Evolutionary conservation across 2,888 invertebrate genomes (phyloP), one percentile per base, ranked within the genome.

Genomic region (Drosophila robusta): DNA sequence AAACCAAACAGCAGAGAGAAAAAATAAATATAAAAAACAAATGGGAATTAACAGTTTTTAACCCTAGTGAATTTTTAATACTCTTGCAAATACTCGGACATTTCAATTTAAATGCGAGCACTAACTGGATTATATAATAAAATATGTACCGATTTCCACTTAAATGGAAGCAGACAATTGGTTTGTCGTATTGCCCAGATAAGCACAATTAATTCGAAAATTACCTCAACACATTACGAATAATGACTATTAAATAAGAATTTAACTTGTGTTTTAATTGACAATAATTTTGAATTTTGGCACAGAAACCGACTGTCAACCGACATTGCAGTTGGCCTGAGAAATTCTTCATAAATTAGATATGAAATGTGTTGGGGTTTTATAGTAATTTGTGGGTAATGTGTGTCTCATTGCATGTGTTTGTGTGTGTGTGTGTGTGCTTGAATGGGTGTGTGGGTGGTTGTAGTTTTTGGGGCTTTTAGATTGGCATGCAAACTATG

Each of bases 261-360:
- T 66, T 62, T 50, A 32, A 42, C 36, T 41, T 42, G 62, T 44
- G 39, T 60, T 41, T 78, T 73, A 75, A 83, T 75, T 66, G 62
- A 73, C 57, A 60, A 67, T 60, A 62, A 70, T 80, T 74, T 70
- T 39, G 34, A 34, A 67, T 67, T 71, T 51, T 88, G 70, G 78
- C 87, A 83, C 63, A 55, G 61, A 75, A 88, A 57, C 56, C 67
- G 47, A 84, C 61, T 84, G 78, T 64, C 81, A 89, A 80, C 65
- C 63, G 65, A 65, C 60, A 68, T 75, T 64, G 52, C 52, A 74
- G 18, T 42, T 18, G 50, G 42, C 46, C 50, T 38, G 16, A 41
- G 46, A 49, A 51, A 34, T 61, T 65, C 62, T 55, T 49, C 39
- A 66, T 63, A 52, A 60, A 71, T 69, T 60, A n/a, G 39, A 62